Conservation (phyloP, 2,797 vertebrate species). For the Lepilemur septentrionalis region DNA sequence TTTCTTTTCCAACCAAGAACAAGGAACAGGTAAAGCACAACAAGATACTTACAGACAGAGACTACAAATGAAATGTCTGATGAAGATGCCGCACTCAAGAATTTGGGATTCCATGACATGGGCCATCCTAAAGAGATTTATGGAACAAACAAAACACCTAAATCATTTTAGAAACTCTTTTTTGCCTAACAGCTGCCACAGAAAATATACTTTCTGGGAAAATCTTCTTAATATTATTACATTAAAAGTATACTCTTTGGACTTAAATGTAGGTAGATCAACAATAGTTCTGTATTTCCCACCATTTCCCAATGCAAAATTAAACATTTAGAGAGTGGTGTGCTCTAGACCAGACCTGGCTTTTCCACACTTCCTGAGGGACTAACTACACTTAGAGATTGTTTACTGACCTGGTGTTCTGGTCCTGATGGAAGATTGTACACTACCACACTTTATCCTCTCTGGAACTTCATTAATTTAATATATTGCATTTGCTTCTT, state of each 20-base stretch:
- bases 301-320: background rate
- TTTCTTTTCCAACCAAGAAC: background rate
- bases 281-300: conserved; percentile 2
- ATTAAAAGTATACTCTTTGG: conserved; percentile 11
- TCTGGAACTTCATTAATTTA: conserved; percentile 35
- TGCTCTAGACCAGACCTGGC: background rate
- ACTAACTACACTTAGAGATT: background rate
- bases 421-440: background rate
- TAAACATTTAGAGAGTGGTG: background rate
- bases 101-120: background rate
- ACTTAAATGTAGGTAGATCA: background rate
- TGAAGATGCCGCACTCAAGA: background rate
- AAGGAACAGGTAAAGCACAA: background rate
- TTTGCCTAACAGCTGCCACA: background rate
- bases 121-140: background rate
- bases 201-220: conserved; percentile 29
- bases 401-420: background rate
- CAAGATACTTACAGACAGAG: background rate
- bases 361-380: background rate
- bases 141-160: background rate
- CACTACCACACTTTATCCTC: background rate
- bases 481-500: conserved; percentile 18
- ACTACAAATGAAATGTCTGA: background rate
- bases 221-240: background rate
- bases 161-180: background rate